Evolutionary conservation across 2,888 invertebrate genomes (phyloP), one percentile per base, ranked within the genome.

Genomic region (Fragum fragum): DNA sequence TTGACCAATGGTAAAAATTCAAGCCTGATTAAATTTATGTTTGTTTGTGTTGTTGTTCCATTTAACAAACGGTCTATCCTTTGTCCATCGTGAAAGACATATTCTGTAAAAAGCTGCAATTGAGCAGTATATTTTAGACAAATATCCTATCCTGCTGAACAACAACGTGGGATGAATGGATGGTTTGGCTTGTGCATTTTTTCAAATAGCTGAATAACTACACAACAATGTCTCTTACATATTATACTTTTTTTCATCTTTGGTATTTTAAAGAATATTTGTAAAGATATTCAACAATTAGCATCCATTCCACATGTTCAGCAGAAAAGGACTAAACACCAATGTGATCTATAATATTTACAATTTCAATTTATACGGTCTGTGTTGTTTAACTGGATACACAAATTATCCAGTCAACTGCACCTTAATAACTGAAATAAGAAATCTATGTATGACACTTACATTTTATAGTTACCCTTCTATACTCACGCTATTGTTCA

Each of bases 401-500:
- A 18, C 47, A 47, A 47, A 5, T 9, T 18, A 47, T 14, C 47
- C 47, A 47, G 47, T 14, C n/a, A n/a, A 9, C 14, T 18, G 47
- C 47, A 2, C 2, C 14, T 47, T 47, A 47, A 9, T 18, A 9
- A 61, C 66, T 66, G 66, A 66, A 66, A 42, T 42, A 66, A 26
- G 42, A 66, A 18, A 11, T 32, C 3, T 7, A 29, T 23, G 11
- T 11, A 66, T 66, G 66, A 63, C 66, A 66, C 66, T 66, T 66
- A 66, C 66, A 66, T 42, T 42, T 5, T 16, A 26, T 39, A 26
- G 0, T 66, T 42, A 66, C 66, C 66, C 66, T 7, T 61, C 32
- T 18, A 66, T 66, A 66, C 66, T 66, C 42, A 66, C 66, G 23
- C 23, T 42, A 42, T n/a, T 42, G 39, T 23, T 18, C 61, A 61